Conservation (phyloP, 2,113 vertebrate species). For the Prietella phreatophila region DNA sequence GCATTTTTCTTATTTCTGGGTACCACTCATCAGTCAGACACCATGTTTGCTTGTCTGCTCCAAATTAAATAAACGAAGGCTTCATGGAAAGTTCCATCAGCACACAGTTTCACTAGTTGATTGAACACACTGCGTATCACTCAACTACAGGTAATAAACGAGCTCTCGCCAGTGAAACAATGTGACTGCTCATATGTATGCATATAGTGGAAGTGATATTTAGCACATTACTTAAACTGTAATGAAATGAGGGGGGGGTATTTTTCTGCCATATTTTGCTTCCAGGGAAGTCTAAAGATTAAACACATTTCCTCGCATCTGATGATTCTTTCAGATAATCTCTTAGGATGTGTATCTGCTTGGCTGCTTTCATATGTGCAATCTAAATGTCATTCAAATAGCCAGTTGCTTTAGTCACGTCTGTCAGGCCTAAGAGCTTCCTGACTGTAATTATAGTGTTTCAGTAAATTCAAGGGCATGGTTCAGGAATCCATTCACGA, state of each 20-base stretch:
- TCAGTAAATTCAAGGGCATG: constrained; percentile 2
- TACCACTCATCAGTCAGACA: not conserved
- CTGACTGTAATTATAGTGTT: constrained; percentile 22
- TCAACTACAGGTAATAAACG: not conserved
- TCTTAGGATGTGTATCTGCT: constrained; percentile 16
- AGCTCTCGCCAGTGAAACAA: not conserved
- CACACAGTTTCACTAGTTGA: not conserved
- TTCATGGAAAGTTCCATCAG: not conserved
- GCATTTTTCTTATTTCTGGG: not conserved
- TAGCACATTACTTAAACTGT: not conserved
- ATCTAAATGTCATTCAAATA: constrained; percentile 20
- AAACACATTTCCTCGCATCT: not conserved
- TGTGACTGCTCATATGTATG: not conserved
- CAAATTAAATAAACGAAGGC: not conserved
- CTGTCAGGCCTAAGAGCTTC: constrained; percentile 19
- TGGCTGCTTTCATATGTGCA: constrained; percentile 13
- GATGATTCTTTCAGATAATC: not conserved
- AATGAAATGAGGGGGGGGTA: too few relatives aligned
- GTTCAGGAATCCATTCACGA: constrained; percentile 17
- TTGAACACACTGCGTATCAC: constrained; percentile 4
- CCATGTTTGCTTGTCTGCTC: not conserved
- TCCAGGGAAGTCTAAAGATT: not conserved
- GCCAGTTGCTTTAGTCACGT: constrained; percentile 1
- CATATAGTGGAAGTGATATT: not conserved
- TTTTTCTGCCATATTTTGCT: not conserved